Percentiles rank a stretch among this genome's conserved stretches.
phyloP scores from a whole-genome alignment of 2,797 vertebrate species.

The Gila robusta region DNA sequence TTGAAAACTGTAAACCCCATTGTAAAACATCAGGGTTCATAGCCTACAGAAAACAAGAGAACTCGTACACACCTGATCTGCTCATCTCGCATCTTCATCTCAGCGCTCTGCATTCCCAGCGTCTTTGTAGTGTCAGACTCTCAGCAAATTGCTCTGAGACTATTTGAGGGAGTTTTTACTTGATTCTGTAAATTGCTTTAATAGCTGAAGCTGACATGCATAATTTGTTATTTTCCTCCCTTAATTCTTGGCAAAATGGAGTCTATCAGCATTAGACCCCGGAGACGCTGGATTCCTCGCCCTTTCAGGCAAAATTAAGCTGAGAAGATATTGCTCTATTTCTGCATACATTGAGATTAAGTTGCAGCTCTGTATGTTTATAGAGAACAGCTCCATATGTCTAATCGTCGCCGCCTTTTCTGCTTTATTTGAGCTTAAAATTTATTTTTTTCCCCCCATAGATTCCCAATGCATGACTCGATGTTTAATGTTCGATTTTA shows the following conservation, averaged over 20 bases:
- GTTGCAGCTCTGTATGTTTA: slow-evolving; percentile 15
- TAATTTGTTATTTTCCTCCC: slow-evolving; percentile 52
- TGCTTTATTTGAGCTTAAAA: neutral
- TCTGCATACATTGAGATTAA: neutral
- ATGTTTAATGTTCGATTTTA: no score
- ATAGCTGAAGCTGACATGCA: slow-evolving; percentile 47
- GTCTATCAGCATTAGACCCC: slow-evolving; percentile 43
- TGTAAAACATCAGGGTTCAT: neutral
- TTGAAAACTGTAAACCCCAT: neutral
- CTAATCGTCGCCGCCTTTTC: neutral
- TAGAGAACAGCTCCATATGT: neutral
- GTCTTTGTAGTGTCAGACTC: slow-evolving; percentile 37
- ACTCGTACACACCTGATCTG: neutral
- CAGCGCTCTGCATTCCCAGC: slow-evolving; percentile 1
- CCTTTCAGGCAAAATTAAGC: slow-evolving; percentile 33
- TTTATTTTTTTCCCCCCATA: no score
- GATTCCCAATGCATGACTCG: neutral
- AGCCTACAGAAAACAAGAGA: neutral
- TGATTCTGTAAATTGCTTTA: slow-evolving; percentile 57
- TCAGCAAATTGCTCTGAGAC: slow-evolving; percentile 51
- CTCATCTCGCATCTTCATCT: slow-evolving; percentile 27
- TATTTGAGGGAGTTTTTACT: slow-evolving; percentile 44
- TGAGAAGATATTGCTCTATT: slow-evolving; percentile 25
- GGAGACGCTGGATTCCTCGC: slow-evolving; percentile 11
- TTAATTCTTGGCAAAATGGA: slow-evolving; percentile 49